Evolutionary conservation across 2,888 invertebrate genomes (phyloP).

Genomic region (Strigamia maritima): DNA sequence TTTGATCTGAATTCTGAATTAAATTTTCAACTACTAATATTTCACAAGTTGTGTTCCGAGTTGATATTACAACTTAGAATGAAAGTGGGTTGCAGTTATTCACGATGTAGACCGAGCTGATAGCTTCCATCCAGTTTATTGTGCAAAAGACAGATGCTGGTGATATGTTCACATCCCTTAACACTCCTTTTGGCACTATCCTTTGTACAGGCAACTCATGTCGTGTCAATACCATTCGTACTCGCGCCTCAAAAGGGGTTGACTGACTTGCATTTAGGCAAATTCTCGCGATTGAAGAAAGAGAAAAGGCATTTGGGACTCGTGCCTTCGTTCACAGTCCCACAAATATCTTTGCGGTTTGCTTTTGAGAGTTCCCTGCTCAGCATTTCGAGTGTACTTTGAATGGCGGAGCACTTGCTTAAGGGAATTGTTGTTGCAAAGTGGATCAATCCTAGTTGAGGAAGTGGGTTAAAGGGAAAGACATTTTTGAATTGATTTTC

Average conservation of each 20-base stretch:
- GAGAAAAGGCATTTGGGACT: background rate
- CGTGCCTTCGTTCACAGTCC: background rate
- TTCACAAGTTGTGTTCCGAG: background rate
- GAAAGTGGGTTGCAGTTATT: background rate
- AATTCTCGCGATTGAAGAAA: background rate
- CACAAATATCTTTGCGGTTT: conserved; percentile 15
- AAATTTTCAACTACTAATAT: background rate
- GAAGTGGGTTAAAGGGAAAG: background rate
- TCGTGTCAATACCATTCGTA: conserved; percentile 7
- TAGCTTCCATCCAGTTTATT: background rate
- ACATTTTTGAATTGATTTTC: background rate
- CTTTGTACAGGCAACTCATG: background rate
- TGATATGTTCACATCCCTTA: background rate
- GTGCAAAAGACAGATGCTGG: background rate
- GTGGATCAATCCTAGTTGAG: background rate
- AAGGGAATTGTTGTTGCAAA: conserved; percentile 21
- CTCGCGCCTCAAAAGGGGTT: background rate
- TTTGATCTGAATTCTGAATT: background rate
- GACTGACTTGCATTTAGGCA: conserved; percentile 1
- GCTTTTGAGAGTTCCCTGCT: conserved; percentile 27
- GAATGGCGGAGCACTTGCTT: conserved; percentile 4
- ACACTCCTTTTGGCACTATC: background rate
- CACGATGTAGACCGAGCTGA: background rate
- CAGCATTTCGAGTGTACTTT: conserved; percentile 2
- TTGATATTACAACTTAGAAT: background rate